Base-by-base conservation (phyloP, 64 coral and sea anemone species). In the Stichodactyla helianthus region DNA sequence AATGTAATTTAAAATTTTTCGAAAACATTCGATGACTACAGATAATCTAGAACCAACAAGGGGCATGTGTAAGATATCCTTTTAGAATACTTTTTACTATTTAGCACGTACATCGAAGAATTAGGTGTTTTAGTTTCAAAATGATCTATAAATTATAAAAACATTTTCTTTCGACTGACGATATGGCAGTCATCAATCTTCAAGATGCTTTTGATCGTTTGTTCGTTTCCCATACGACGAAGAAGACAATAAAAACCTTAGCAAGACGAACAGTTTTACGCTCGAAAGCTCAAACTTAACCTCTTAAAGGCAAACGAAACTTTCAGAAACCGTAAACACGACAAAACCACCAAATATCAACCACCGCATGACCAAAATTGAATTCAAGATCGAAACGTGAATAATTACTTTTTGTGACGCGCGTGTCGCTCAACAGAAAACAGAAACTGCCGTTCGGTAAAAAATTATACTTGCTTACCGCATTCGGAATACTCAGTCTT, bases 191-290 rank as follows among this genome's bases (percentile, higher is more conserved):
- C 78, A 81, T 81, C 78, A 81, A 81, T 81, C 27, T 53, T 81
- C 78, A 81, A 81, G 78, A 81, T 81, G 78, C n/a, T 81, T 81
- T 81, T 81, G 78, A 53, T 81, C 78, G 78, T 52, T 81, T 22
- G 50, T 6, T 81, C 78, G 78, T 81, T 81, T 81, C 78, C 78
- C 78, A 13, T 54, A 81, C 78, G 15, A 81, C 78, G 77, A 3
- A 54, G 7, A 52, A 51, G 13, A 81, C 50, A 52, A 52, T 23
- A 51, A 53, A 12, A 7, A 2, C n/a, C 18, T 20, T 6, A 7
- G 78, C 6, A 81, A 81, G 52, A 81, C 35, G 9, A 81, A 52
- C 14, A 20, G 6, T 6, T 13, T 81, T 14, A 20, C 10, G 13
- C 53, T 79, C 31, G 10, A 14, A 81, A 81, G 17, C 50, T 54